Base-by-base conservation (phyloP, 1,140 invertebrate species). In the Drosophila suzukii region DNA sequence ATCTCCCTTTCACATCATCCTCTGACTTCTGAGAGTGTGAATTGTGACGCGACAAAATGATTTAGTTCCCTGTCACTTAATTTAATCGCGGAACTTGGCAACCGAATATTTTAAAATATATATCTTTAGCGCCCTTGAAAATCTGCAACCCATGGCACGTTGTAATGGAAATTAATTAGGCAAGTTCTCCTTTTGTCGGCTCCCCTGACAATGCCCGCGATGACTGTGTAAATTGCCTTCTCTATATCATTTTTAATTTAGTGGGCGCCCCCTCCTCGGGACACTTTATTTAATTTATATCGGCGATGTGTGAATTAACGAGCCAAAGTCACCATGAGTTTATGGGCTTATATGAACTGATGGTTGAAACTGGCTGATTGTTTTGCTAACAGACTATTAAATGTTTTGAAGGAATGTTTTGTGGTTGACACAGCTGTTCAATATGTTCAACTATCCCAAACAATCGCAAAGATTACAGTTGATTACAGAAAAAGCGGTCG, bases 111-210 rank as follows among this genome's bases (percentile, higher is more conserved):
- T 73, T 38, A 74, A 55, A 73, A 71, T 58, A 65, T 44, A 60
- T 50, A 39, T 66, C 36, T 17, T 17, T 13, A 17, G 36, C 55
- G 49, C 43, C 63, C 56, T 81, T 75, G 77, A 65, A 79, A 73
- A 85, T 82, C 78, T 72, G 72, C 81, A 78, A 85, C 72, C 73
- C 78, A 47, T 36, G 70, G 81, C 85, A 82, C 85, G 78, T 89
- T 90, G 86, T 85, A 85, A 85, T 80, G 85, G 78, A 85, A 90
- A 89, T 90, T 85, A 90, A 90, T 90, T 90, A 84, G 81, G 55
- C 75, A 82, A 79, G 67, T 79, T 73, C 67, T 32, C 46, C 39
- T 36, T 32, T 30, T 49, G 34, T 65, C 59, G 63, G 27, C 63
- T 71, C 65, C 53, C 51, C 51, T 49, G 67, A 70, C 63, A 71